Conservation (phyloP, 1,140 invertebrate species). For the Trachelipus rathkii region DNA sequence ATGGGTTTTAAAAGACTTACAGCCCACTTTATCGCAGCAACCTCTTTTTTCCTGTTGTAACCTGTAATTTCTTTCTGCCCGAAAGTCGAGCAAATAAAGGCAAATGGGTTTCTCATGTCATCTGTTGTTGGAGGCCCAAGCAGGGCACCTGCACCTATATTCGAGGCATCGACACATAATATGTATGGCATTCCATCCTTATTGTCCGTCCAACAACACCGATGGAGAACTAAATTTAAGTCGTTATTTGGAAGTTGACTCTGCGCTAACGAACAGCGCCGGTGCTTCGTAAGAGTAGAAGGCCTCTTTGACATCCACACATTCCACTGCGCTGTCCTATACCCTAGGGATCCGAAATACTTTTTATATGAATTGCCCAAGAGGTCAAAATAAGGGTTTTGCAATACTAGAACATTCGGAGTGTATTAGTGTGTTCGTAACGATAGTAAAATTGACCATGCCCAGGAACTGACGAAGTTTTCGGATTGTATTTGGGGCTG, state of each 20-base stretch:
- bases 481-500: not conserved
- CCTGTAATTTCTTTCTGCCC: not conserved
- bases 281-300: not conserved
- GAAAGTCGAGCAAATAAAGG: constrained; percentile 4
- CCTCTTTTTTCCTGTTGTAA: constrained; percentile 8
- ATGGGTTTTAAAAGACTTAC: not conserved
- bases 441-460: not conserved
- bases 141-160: constrained; percentile 1
- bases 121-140: not conserved
- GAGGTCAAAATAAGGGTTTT: not conserved
- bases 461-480: not conserved
- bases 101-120: constrained; percentile 10
- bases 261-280: no score
- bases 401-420: constrained; percentile 9
- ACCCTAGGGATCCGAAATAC: no score
- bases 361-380: not conserved
- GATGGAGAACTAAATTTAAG: no score
- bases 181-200: not conserved
- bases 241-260: no score
- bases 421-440: not conserved
- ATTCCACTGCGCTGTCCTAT: no score
- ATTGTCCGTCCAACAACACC: no score
- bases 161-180: constrained; percentile 20
- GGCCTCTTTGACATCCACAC: not conserved
- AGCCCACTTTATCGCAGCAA: constrained; percentile 12